Percentiles rank a stretch among this genome's conserved stretches.
Conservation (phyloP, 2,797 vertebrate genomes). For the Parambassis ranga region DNA sequence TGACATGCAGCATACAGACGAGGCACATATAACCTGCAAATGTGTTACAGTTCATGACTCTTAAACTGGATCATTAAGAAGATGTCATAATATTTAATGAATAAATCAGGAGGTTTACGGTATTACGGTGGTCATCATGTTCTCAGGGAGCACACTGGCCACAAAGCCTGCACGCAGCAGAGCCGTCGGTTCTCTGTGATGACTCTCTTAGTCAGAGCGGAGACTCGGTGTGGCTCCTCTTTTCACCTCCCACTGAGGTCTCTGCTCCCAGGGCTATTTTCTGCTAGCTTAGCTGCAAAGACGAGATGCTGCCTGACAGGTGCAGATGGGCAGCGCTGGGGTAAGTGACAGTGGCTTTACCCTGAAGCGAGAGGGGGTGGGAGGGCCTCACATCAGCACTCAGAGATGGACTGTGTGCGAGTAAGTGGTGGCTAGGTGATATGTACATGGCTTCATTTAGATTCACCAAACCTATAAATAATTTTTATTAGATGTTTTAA, state of each 20-base stretch:
- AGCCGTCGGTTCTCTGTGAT: neutral
- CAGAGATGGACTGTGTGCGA: constrained; percentile 4
- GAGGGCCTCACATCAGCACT: neutral
- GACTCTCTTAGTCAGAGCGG: neutral
- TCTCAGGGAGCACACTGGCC: neutral
- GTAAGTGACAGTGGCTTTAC: constrained; percentile 47
- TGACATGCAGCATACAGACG: neutral
- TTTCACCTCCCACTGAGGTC: constrained; percentile 27
- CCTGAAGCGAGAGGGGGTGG: neutral
- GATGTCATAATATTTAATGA: no score
- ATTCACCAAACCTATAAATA: neutral
- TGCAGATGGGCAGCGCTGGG: constrained; percentile 58
- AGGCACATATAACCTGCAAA: no score
- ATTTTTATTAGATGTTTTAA: neutral
- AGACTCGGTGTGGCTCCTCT: neutral
- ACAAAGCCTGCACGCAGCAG: neutral
- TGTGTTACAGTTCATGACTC: no score
- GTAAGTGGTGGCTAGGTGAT: neutral
- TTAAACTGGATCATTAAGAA: no score
- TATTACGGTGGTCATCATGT: neutral
- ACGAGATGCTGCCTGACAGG: constrained; percentile 44
- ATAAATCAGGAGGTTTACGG: no score
- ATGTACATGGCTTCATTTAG: neutral
- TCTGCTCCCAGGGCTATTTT: constrained; percentile 62
- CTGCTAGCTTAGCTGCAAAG: constrained; percentile 64